These are phyloP conservation scores for Endomychus coccineus DNA, from an alignment of 2,888 invertebrate genomes.

Conservation along the genomic window DNA sequence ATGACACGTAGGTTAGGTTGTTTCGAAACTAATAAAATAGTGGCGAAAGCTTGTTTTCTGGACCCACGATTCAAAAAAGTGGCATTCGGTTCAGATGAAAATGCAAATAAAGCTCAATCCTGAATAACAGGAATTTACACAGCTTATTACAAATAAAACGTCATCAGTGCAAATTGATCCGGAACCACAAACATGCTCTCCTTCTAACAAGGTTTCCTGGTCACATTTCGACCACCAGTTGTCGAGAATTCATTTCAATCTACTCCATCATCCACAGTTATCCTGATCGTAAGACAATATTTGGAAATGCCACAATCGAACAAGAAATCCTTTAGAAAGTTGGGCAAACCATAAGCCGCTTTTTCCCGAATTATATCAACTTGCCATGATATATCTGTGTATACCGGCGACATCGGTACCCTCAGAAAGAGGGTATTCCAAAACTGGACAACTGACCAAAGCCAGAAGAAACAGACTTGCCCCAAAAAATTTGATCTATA, in stretches of 20 bases:
- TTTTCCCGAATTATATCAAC: constrained; percentile 22
- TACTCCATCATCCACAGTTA: too few relatives aligned
- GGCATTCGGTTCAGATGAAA: constrained; percentile 18
- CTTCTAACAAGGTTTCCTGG: too few relatives aligned
- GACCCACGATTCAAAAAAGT: constrained; percentile 24
- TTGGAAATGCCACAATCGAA: constrained; percentile 16
- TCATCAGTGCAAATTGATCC: too few relatives aligned
- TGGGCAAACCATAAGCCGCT: constrained; percentile 19
- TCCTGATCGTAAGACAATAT: constrained; percentile 19
- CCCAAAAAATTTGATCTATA: too few relatives aligned
- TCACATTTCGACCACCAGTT: too few relatives aligned
- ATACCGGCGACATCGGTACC: too few relatives aligned
- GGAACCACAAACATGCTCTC: too few relatives aligned
- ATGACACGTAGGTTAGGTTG: constrained; percentile 19
- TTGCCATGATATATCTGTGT: constrained; percentile 24
- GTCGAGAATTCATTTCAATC: too few relatives aligned
- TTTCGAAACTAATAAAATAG: constrained; percentile 21
- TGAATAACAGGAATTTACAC: constrained; percentile 17
- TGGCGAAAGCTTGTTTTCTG: constrained; percentile 22
- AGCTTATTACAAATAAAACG: too few relatives aligned
- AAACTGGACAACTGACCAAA: constrained; percentile 26
- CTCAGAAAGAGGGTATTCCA: constrained; percentile 25
- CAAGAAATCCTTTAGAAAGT: constrained; percentile 20
- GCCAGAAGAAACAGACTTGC: too few relatives aligned
- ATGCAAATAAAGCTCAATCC: constrained; percentile 19